Conservation (phyloP, 2,888 invertebrate species). For the Pandemis corylana region DNA sequence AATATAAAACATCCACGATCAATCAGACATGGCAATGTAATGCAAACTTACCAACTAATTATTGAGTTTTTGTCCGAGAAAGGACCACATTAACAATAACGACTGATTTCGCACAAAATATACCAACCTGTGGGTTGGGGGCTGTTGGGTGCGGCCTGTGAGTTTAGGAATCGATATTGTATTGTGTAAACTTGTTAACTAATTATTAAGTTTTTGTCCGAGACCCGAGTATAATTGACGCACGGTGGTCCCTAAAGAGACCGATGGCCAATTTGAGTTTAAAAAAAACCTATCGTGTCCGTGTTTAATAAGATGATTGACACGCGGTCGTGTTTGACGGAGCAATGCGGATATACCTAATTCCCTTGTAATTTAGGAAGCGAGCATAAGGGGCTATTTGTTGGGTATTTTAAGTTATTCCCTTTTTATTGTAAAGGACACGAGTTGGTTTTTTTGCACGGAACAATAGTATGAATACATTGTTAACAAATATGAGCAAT, state of each 20-base stretch:
- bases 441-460: background rate
- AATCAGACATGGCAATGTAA: too few species aligned
- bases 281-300: conserved; percentile 58
- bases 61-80: too few species aligned
- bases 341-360: conserved; percentile 46
- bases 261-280: conserved; percentile 57
- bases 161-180: background rate
- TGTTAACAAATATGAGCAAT: background rate
- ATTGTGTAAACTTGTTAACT: conserved; percentile 73
- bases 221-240: conserved; percentile 62
- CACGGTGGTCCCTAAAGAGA: conserved; percentile 65
- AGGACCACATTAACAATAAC: too few species aligned
- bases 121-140: too few species aligned
- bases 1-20: too few species aligned
- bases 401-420: conserved; percentile 1
- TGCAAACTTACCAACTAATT: too few species aligned
- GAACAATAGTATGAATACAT: too few species aligned
- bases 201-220: conserved; percentile 67
- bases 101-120: too few species aligned
- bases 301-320: conserved; percentile 79
- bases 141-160: background rate
- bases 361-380: conserved; percentile 31
- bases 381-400: conserved; percentile 34
- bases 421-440: background rate
- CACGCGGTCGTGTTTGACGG: conserved; percentile 69